A percentile compares a stretch with the other conserved stretches of the same genome.
Conservation (phyloP, 1,140 invertebrate species). For the Caenorhabditis briggsae region DNA sequence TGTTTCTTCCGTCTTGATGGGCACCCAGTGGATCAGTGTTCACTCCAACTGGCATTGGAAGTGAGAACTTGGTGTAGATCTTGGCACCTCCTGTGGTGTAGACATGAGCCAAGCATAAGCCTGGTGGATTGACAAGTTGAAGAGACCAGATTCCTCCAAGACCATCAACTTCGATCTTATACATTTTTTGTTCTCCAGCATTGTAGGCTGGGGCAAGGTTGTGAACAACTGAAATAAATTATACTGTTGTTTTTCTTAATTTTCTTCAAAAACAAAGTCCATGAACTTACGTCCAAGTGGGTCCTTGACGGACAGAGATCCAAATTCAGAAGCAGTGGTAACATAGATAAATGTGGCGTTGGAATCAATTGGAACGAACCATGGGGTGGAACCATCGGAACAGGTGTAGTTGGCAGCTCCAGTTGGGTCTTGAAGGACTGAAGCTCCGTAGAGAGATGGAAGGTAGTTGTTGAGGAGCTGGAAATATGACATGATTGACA, state of each 20-base stretch:
- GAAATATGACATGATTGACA: slow-evolving; percentile 4
- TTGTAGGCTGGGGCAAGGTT: background rate
- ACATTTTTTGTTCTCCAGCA: slow-evolving; percentile 46
- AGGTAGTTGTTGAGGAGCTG: slow-evolving; percentile 58
- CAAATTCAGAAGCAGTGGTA: slow-evolving; percentile 12
- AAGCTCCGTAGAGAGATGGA: slow-evolving; percentile 56
- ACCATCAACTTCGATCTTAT: slow-evolving; percentile 17
- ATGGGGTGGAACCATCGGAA: background rate
- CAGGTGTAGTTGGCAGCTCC: background rate
- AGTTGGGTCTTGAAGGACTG: slow-evolving; percentile 59
- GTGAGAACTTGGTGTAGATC: slow-evolving; percentile 60
- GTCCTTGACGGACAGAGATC: slow-evolving; percentile 47
- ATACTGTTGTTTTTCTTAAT: background rate
- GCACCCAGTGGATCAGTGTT: slow-evolving; percentile 43
- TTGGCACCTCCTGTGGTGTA: slow-evolving; percentile 45
- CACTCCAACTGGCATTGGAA: slow-evolving; percentile 37
- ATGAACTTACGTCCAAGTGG: slow-evolving; percentile 32
- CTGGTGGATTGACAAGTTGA: slow-evolving; percentile 53
- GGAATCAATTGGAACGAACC: slow-evolving; percentile 52
- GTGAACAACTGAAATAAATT: slow-evolving; percentile 27
- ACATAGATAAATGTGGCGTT: slow-evolving; percentile 58
- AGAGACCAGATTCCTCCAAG: slow-evolving; percentile 58
- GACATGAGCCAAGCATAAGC: slow-evolving; percentile 58
- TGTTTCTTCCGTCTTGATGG: slow-evolving; percentile 54
- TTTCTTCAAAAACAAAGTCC: background rate